phyloP scores from a whole-genome alignment of 2,113 vertebrate genomes.

The Podocnemis expansa region DNA sequence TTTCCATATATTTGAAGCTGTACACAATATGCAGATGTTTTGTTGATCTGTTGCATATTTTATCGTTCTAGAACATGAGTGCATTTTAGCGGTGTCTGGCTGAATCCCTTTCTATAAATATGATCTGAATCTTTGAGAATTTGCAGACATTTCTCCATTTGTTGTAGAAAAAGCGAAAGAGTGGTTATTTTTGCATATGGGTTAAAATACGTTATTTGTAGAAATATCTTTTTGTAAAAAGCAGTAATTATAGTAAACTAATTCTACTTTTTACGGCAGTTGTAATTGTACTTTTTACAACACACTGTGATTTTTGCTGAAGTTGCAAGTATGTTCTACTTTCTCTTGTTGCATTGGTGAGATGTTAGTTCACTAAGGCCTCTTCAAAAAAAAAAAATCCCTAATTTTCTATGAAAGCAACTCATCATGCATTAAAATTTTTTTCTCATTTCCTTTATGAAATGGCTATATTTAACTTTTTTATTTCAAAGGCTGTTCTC shows the following conservation, averaged over 20 bases:
- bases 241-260: not conserved
- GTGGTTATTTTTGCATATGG: not conserved
- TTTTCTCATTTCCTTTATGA: not conserved
- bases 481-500: not conserved
- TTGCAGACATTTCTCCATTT: not conserved
- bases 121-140: not conserved
- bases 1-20: not conserved
- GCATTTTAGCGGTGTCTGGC: not conserved
- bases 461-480: not conserved
- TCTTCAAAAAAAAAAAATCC: not conserved
- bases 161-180: not conserved
- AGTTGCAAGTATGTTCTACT: constrained; percentile 39
- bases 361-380: constrained; percentile 16
- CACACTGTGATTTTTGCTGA: constrained; percentile 47
- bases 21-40: not conserved
- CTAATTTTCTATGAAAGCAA: not conserved
- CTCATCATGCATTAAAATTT: not conserved
- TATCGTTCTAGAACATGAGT: too few species aligned
- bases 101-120: not conserved
- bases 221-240: not conserved
- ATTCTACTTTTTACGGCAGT: constrained; percentile 47
- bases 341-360: constrained; percentile 35
- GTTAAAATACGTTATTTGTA: not conserved
- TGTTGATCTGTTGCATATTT: not conserved
- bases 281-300: constrained; percentile 39